A percentile compares a stretch with the other conserved stretches of the same genome.
phyloP scores from a whole-genome alignment of 2,888 invertebrate species.

The Agriopis marginaria region DNA sequence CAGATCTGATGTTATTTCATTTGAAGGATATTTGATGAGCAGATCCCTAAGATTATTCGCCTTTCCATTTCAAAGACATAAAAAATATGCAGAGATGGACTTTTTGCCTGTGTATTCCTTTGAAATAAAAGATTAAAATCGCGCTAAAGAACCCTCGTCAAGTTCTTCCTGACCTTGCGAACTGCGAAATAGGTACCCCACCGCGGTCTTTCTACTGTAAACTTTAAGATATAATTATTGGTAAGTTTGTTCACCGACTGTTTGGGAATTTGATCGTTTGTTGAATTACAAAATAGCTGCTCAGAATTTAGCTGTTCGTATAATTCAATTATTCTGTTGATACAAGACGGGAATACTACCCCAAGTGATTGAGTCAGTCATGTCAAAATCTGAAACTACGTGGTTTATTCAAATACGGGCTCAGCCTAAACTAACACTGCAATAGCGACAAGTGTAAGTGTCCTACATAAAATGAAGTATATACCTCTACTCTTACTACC shows the following conservation, averaged over 20 bases:
- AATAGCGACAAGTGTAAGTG: constrained; percentile 6
- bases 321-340: constrained; percentile 27
- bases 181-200: constrained; percentile 28
- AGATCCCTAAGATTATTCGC: constrained; percentile 14
- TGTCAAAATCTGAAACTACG: constrained; percentile 17
- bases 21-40: constrained; percentile 18
- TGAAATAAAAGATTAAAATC: constrained; percentile 62
- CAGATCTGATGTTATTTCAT: constrained; percentile 19
- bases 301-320: constrained; percentile 24
- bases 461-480: neutral
- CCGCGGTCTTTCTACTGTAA: constrained; percentile 52
- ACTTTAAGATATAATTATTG: constrained; percentile 57
- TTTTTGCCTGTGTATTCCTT: constrained; percentile 38
- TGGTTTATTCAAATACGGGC: constrained; percentile 9
- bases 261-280: constrained; percentile 47
- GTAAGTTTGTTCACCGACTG: constrained; percentile 49
- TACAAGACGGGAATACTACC: constrained; percentile 17
- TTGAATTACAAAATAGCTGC: constrained; percentile 48
- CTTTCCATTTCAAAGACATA: constrained; percentile 17
- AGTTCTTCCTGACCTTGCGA: constrained; percentile 52
- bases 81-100: constrained; percentile 26
- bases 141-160: constrained; percentile 64
- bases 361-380: constrained; percentile 5
- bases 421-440: constrained; percentile 17
- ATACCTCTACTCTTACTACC: too few species aligned